A percentile compares a stretch with the other conserved stretches of the same genome.
Conservation (phyloP, 2,888 invertebrate genomes). For the Dryobotodes eremita region DNA sequence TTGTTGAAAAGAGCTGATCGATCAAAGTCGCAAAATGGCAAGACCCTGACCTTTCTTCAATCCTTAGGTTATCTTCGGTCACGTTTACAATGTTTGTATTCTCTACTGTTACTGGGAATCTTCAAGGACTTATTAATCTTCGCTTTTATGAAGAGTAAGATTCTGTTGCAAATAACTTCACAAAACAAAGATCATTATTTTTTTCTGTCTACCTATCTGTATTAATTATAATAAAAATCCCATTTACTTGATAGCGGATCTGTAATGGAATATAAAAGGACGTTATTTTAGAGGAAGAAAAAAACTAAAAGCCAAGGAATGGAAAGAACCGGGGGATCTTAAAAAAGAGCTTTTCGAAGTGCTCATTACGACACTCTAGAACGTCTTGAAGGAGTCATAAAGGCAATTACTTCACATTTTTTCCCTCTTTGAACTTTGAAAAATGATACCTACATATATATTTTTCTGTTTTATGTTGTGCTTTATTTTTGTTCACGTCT, state of each 20-base stretch:
- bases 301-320: conserved; percentile 71
- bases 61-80: conserved; percentile 49
- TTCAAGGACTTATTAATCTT: background rate
- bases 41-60: conserved; percentile 45
- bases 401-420: conserved; percentile 77
- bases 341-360: conserved; percentile 76
- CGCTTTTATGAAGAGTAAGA: background rate
- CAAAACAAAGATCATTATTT: background rate
- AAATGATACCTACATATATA: conserved; percentile 42
- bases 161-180: background rate
- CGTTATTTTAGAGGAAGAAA: conserved; percentile 53
- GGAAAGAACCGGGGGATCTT: conserved; percentile 69
- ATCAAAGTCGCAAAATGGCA: conserved; percentile 29
- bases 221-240: conserved; percentile 54
- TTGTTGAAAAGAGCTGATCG: conserved; percentile 41
- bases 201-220: background rate
- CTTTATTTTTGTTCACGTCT: conserved; percentile 37
- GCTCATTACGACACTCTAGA: conserved; percentile 79
- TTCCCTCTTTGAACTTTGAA: conserved; percentile 67
- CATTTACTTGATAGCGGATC: conserved; percentile 56
- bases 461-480: conserved; percentile 41
- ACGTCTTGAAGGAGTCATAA: conserved; percentile 76
- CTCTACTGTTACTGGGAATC: conserved; percentile 6
- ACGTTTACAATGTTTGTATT: conserved; percentile 24
- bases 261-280: conserved; percentile 67